These are phyloP conservation scores for Vombatus ursinus DNA, from an alignment of 2,113 vertebrate species.

Conservation along the genomic window DNA sequence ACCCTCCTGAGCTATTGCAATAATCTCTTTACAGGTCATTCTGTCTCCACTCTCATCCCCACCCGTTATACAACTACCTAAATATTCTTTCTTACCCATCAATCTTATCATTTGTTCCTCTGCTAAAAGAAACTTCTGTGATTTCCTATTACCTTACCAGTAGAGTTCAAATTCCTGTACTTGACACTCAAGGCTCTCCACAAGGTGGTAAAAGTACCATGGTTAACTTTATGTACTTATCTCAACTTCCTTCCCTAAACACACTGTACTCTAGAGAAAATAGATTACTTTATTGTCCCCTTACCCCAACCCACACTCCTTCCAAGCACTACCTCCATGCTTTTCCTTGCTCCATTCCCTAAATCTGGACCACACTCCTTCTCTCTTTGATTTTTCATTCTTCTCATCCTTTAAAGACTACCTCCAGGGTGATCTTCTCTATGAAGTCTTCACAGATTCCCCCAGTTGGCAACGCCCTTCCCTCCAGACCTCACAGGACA, in stretches of 20 bases:
- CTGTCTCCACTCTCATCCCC: neutral
- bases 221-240: neutral
- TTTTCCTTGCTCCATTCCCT: neutral
- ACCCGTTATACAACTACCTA: neutral
- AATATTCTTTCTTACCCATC: neutral
- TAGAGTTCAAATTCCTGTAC: neutral
- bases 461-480: neutral
- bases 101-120: neutral
- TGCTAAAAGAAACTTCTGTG: neutral
- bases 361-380: neutral
- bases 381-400: neutral
- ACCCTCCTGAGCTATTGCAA: neutral
- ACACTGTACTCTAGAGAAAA: neutral
- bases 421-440: neutral
- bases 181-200: neutral
- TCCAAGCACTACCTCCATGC: neutral
- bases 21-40: neutral
- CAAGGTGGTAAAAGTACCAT: neutral
- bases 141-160: neutral
- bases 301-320: neutral
- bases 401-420: neutral
- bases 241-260: neutral
- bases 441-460: neutral
- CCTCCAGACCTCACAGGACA: neutral
- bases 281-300: neutral